Conservation (phyloP, 2,797 vertebrate species). For the Danio choprae region DNA sequence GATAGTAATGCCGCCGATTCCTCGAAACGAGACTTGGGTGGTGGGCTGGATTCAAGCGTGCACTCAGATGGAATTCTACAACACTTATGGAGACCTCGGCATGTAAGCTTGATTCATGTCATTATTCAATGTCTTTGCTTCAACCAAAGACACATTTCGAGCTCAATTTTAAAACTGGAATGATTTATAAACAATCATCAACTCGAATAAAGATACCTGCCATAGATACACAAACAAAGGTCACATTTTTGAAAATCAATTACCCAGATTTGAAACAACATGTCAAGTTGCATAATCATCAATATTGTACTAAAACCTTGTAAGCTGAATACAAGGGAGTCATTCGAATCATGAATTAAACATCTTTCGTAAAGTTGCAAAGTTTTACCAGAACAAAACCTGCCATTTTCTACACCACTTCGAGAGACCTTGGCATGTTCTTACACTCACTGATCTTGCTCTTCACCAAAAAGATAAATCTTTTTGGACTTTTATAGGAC, state of each 20-base stretch:
- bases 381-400: neutral
- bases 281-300: neutral
- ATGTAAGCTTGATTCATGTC: conserved; percentile 80
- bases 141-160: neutral
- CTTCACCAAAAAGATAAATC: no score
- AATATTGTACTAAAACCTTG: neutral
- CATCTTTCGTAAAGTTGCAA: neutral
- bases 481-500: no score
- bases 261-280: neutral
- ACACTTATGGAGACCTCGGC: conserved; percentile 94
- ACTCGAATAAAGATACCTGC: neutral
- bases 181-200: neutral
- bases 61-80: conserved; percentile 99
- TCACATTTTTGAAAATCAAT: neutral
- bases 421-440: no score
- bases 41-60: conserved; percentile 99
- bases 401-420: no score
- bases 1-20: conserved; percentile 93
- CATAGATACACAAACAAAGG: neutral
- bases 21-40: conserved; percentile 95
- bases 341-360: neutral
- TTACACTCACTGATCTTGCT: no score
- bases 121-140: neutral
- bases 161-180: neutral
- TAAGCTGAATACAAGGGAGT: neutral